Evolutionary conservation across 2,113 vertebrate species (phyloP), one percentile per base, ranked within the genome.

Genomic region (Archilochus colubris): DNA sequence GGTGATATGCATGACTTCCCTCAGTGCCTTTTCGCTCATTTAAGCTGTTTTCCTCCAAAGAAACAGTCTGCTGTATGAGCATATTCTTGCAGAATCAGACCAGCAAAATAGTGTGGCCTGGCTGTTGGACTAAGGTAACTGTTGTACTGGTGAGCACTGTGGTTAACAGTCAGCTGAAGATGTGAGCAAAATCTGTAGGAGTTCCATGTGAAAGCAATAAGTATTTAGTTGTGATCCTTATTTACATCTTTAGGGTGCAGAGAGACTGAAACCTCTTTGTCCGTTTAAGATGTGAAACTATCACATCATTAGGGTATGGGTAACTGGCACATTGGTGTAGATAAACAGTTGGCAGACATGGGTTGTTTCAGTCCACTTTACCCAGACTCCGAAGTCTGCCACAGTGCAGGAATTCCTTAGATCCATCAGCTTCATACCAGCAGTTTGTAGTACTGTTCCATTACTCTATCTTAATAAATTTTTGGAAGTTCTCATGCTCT

Each of bases 1-100:
- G 36, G 70, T 89, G 94, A 72, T 91, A 92, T 1, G 6, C 81
- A 70, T 94, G 58, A 87, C 46, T 94, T 94, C 46, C 19, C 25
- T 87, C 50, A 3, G 5, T 54, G 43, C 63, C 27, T 92, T 84
- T 95, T 89, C 69, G 92, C 40, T 36, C 30, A 13, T 63, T 57
- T 72, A 57, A 84, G 36, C 38, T 91, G 12, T 78, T 89, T 73
- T 15, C 87, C 14, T 70, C 59, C 8, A 6, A 82, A 82, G 36
- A 80, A 72, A 13, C 73, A 3, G 51, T 22, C 43, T 73, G 12
- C 54, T 38, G 36, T 72, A 30, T n/a, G 33, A 84, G 80, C 77
- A 51, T 58, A 9, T 6, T 14, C 30, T 62, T 81, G 68, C 33
- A 57, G 58, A 66, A 44, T 50, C 17, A 51, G 40, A 50, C 84